A percentile compares a stretch with the other conserved stretches of the same genome.
Conservation (phyloP, 2,797 vertebrate genomes). For the Periophthalmus magnuspinnatus region DNA sequence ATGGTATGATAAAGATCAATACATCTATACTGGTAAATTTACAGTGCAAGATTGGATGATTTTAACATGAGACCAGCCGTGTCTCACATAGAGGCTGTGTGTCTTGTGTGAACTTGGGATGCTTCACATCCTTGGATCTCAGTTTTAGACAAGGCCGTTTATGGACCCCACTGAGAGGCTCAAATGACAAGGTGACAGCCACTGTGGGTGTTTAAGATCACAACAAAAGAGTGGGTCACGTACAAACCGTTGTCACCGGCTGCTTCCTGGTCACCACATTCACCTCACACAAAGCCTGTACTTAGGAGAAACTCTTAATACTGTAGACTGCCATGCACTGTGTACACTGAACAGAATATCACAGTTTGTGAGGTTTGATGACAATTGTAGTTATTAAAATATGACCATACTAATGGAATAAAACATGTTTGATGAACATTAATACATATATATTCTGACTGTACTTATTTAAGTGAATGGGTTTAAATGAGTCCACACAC, state of each 20-base stretch:
- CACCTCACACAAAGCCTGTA: conserved; percentile 8
- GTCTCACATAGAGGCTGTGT: conserved; percentile 42
- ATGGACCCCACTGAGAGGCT: conserved; percentile 51
- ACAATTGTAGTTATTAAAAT: not conserved
- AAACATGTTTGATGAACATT: not conserved
- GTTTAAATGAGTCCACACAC: conserved; percentile 17
- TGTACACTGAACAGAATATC: not conserved
- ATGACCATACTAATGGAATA: not conserved
- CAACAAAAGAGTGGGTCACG: conserved; percentile 36
- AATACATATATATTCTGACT: conserved; percentile 1
- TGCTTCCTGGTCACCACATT: conserved; percentile 9
- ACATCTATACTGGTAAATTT: not conserved
- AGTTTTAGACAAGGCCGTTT: conserved; percentile 49
- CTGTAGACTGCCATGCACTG: not conserved
- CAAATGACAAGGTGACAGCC: conserved; percentile 55
- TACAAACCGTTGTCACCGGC: conserved; percentile 18
- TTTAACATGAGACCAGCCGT: not conserved
- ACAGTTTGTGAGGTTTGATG: not conserved
- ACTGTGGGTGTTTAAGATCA: conserved; percentile 44
- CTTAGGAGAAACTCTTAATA: conserved; percentile 10
- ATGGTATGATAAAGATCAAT: not conserved
- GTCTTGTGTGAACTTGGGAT: conserved; percentile 54
- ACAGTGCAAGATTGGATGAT: not conserved
- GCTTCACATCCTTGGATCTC: conserved; percentile 34
- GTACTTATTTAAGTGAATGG: conserved; percentile 16